A percentile compares a stretch with the other conserved stretches of the same genome.
Conservation (phyloP, 2,797 vertebrate genomes). For the Characodon lateralis region DNA sequence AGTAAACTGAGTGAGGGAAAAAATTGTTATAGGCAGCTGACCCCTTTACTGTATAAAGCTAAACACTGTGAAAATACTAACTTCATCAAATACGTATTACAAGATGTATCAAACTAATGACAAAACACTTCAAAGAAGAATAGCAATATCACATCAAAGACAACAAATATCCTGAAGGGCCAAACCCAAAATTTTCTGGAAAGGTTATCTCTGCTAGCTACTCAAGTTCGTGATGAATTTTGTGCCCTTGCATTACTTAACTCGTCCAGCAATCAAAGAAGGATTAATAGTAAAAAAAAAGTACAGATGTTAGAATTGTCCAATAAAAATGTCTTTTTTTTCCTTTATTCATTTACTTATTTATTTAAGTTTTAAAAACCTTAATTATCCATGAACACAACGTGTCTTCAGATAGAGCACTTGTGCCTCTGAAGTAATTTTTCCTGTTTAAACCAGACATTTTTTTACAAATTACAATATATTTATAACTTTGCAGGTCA, state of each 20-base stretch:
- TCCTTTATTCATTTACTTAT: background rate
- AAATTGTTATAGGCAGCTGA: conserved; percentile 23
- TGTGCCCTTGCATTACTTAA: conserved; percentile 51
- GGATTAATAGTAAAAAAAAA: conserved; percentile 61
- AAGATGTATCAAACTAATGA: conserved; percentile 41
- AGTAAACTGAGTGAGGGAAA: conserved; percentile 36
- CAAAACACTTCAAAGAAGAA: conserved; percentile 53
- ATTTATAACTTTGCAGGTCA: conserved; percentile 24
- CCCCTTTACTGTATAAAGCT: conserved; percentile 28
- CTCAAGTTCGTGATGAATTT: conserved; percentile 51
- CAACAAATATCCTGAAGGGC: conserved; percentile 48
- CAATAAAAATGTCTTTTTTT: conserved; percentile 41
- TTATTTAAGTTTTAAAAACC: conserved; percentile 23
- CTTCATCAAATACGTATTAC: conserved; percentile 18
- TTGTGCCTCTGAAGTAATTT: conserved; percentile 19
- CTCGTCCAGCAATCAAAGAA: conserved; percentile 70
- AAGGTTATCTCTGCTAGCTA: conserved; percentile 56
- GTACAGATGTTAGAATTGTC: conserved; percentile 53
- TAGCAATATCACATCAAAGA: conserved; percentile 51
- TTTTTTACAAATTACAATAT: conserved; percentile 12
- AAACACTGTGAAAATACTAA: conserved; percentile 36
- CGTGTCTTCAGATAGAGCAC: conserved; percentile 32
- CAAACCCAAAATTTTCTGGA: conserved; percentile 58
- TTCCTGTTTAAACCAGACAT: conserved; percentile 27
- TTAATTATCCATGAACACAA: conserved; percentile 29